phyloP scores from a whole-genome alignment of 2,888 invertebrate species.

The Eilema sororculum region DNA sequence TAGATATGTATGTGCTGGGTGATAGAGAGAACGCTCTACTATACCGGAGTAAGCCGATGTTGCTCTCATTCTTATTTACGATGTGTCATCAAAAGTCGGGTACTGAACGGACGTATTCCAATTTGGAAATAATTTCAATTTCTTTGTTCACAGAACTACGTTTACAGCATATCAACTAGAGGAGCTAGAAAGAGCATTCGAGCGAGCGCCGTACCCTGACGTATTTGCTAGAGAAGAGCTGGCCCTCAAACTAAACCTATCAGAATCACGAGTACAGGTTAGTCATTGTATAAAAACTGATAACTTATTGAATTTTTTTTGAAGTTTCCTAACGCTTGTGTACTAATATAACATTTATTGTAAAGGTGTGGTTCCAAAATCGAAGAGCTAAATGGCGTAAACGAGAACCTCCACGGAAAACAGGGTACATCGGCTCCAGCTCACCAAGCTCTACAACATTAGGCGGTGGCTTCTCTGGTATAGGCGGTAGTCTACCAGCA shows the following conservation, averaged over 20 bases:
- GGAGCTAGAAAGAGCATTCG: constrained; percentile 97
- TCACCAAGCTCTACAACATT: constrained; percentile 90
- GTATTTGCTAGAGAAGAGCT: constrained; percentile 98
- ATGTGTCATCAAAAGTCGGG: too few relatives aligned
- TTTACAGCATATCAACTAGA: constrained; percentile 98
- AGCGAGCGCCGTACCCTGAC: constrained; percentile 98
- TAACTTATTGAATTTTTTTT: background rate
- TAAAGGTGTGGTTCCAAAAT: constrained; percentile 94
- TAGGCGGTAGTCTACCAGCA: constrained; percentile 80
- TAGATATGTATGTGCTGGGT: too few relatives aligned
- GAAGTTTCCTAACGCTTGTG: background rate
- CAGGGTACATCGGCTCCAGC: constrained; percentile 91
- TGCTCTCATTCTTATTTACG: too few relatives aligned
- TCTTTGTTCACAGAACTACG: constrained; percentile 91
- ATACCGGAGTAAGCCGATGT: too few relatives aligned
- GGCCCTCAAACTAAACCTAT: constrained; percentile 95
- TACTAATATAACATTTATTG: constrained; percentile 9
- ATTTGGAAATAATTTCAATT: background rate
- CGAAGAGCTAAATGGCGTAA: constrained; percentile 97
- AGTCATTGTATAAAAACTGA: constrained; percentile 16
- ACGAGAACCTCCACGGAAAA: constrained; percentile 96
- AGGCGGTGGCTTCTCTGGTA: constrained; percentile 88
- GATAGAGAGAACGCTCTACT: too few relatives aligned
- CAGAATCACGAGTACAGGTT: constrained; percentile 90
- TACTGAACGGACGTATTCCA: background rate